phyloP scores from a whole-genome alignment of 2,888 invertebrate genomes.

The Himalopsyche tibetana region DNA sequence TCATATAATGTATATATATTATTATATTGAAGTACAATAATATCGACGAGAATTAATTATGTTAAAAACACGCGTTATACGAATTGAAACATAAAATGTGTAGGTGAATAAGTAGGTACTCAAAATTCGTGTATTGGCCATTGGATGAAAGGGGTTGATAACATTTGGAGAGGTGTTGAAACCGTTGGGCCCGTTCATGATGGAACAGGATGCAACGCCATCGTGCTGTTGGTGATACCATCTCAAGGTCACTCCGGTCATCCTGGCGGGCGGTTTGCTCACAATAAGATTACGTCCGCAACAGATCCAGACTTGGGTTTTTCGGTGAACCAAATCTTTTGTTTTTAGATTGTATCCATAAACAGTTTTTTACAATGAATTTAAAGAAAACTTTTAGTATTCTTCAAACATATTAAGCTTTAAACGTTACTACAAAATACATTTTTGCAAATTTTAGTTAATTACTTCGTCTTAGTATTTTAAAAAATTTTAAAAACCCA shows the following conservation, averaged over 20 bases:
- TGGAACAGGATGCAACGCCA: conserved; percentile 50
- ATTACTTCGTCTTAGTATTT: too few species aligned
- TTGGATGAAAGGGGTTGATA: conserved; percentile 44
- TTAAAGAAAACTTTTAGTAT: too few species aligned
- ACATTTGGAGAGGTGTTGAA: conserved; percentile 54
- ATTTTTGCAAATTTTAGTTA: too few species aligned
- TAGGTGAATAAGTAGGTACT: not conserved
- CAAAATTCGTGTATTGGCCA: conserved; percentile 29
- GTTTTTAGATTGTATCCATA: too few species aligned
- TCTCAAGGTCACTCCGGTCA: conserved; percentile 64
- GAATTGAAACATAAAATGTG: conserved; percentile 44
- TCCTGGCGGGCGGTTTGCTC: conserved; percentile 27
- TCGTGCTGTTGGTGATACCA: conserved; percentile 56
- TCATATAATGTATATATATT: too few species aligned
- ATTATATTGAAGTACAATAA: too few species aligned
- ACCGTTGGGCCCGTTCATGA: conserved; percentile 49
- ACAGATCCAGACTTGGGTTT: not conserved
- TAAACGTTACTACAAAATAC: too few species aligned
- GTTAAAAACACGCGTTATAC: not conserved
- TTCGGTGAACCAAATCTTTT: too few species aligned
- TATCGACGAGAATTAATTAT: too few species aligned
- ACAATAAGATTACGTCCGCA: conserved; percentile 40
- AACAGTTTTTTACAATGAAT: too few species aligned
- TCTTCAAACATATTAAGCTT: too few species aligned
- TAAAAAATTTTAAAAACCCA: too few species aligned